phyloP scores from a whole-genome alignment of 2,113 vertebrate species.

The Myiozetetes cayanensis region DNA sequence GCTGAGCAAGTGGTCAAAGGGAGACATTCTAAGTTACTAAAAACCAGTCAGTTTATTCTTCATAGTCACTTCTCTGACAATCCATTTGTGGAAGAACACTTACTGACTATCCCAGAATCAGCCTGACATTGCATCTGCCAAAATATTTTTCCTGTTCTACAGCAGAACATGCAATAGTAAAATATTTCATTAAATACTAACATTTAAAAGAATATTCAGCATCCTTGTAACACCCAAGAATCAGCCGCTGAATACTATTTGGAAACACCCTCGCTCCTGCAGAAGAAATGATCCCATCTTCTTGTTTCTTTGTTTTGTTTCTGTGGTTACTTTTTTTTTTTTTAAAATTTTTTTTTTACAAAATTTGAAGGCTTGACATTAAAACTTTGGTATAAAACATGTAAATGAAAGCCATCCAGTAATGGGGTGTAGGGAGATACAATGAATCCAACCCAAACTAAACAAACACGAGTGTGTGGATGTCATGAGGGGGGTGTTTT shows the following conservation, averaged over 20 bases:
- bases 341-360: constrained; percentile 14
- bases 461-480: not conserved
- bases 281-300: constrained; percentile 48
- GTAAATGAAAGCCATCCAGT: constrained; percentile 53
- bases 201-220: constrained; percentile 29
- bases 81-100: not conserved
- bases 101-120: not conserved
- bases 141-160: not conserved
- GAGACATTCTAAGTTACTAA: not conserved
- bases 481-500: not conserved
- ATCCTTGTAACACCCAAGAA: constrained; percentile 18
- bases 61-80: not conserved
- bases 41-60: not conserved
- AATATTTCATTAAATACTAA: not conserved
- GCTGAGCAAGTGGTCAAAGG: constrained; percentile 5
- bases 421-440: not conserved
- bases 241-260: constrained; percentile 16
- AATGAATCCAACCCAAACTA: not conserved
- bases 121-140: not conserved
- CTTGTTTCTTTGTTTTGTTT: not conserved
- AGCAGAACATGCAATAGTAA: not conserved
- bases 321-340: not conserved
- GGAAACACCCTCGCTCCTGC: not conserved
- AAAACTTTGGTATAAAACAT: constrained; percentile 78
- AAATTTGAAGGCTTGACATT: constrained; percentile 68